Conservation (phyloP, 2,888 invertebrate genomes). For the Pycnomerus fuliginosus region DNA sequence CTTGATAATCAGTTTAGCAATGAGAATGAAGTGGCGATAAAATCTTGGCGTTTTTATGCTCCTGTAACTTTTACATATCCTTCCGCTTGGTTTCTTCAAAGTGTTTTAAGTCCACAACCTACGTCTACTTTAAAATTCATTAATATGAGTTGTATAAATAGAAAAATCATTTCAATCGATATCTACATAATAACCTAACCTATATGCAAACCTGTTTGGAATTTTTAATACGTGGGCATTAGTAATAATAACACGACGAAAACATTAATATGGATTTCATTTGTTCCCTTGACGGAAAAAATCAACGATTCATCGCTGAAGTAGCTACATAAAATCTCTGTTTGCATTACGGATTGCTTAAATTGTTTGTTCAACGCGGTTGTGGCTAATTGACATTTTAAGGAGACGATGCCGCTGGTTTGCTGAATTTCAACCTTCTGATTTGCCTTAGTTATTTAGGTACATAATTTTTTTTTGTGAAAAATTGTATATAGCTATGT, state of each 20-base stretch:
- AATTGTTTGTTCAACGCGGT: conserved; percentile 17
- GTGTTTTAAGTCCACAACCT: neutral
- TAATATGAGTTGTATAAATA: neutral
- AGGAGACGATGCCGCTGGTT: conserved; percentile 4
- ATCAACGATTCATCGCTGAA: conserved; percentile 12
- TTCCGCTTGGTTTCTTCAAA: conserved; percentile 2
- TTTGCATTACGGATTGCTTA: conserved; percentile 18
- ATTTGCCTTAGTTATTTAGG: conserved; percentile 4
- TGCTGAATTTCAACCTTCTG: conserved; percentile 1
- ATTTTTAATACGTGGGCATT: conserved; percentile 3
- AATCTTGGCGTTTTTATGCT: conserved; percentile 12
- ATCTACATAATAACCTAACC: no score
- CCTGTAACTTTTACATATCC: conserved; percentile 6
- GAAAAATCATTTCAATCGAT: neutral
- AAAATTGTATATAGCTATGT: no score
- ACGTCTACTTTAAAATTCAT: neutral
- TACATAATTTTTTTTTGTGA: no score
- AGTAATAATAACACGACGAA: conserved; percentile 8
- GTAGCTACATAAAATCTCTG: conserved; percentile 12
- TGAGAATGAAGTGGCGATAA: conserved; percentile 5
- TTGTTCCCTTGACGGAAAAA: conserved; percentile 4
- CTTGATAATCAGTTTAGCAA: conserved; percentile 8
- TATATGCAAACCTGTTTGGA: no score
- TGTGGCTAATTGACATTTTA: conserved; percentile 15
- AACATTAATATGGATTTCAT: conserved; percentile 5